Evolutionary conservation across 2,888 invertebrate species (phyloP), one percentile per base, ranked within the genome.

Genomic region (Tanaodytes sp.): DNA sequence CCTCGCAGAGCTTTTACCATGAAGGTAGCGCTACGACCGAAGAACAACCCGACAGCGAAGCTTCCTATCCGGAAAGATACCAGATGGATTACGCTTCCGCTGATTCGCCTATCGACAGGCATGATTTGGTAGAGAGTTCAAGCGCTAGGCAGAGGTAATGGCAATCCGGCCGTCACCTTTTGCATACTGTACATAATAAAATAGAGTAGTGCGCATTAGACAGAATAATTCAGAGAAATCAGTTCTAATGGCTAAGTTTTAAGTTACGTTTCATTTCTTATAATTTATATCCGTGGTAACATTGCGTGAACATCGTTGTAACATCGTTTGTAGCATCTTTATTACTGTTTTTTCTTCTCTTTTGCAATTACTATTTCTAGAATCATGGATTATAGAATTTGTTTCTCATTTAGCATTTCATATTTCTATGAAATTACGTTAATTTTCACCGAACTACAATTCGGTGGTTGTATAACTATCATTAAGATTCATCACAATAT

Each of bases 121-220:
- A 84, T 36, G 82, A 84, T 55, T 75, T 84, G 33, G 84, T 84
- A 18, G 84, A 84, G 72, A 84, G 84, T 71, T 84, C 84, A 14
- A 82, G 82, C 20, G 79, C 82, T 31, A 78, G 77, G 71, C 79
- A 84, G 69, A 84, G 84, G 80, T 84, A 84, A 84, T 81, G 45
- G 27, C 20, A 15, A 6, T 14, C 3, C 14, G 3, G 16, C 16
- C 12, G 3, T 39, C 11, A 12, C n/a, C n/a, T 4, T 33, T 11
- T 6, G 20, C 55, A 49, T 40, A 49, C 55, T 65, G 51, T 54
- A 55, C 48, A 70, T 65, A 61, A 52, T 49, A 55, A 46, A 70
- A 61, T 55, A 45, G 81, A 83, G 82, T 79, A 79, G 76, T 68
- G 18, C 42, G 37, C 46, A 27, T 11, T 36, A 36, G 43, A 51